Conservation (phyloP, 30 jellyfish, hydroid and myxozoan genomes). For the Aurelia aurita region DNA sequence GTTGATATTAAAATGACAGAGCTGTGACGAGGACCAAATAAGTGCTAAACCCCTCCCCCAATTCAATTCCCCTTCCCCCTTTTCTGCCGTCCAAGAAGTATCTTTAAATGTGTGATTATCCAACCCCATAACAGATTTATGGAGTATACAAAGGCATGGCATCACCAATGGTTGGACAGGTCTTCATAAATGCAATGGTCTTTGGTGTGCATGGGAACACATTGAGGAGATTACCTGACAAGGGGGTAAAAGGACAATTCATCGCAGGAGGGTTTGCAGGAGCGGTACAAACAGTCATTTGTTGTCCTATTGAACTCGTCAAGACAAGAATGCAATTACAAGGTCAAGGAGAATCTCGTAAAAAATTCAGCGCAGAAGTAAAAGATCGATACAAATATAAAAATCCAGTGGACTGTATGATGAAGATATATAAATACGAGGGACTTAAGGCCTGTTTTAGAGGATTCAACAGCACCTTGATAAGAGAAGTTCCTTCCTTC, state of each 20-base stretch:
- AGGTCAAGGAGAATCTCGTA: slow-evolving; percentile 63
- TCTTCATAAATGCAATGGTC: slow-evolving; percentile 73
- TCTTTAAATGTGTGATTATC: no score
- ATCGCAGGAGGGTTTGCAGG: slow-evolving; percentile 95
- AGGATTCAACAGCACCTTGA: slow-evolving; percentile 73
- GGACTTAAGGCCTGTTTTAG: slow-evolving; percentile 78
- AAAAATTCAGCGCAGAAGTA: background rate
- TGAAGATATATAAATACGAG: slow-evolving; percentile 43
- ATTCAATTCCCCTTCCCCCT: no score
- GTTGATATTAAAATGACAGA: no score
- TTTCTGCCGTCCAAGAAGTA: no score
- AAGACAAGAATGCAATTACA: slow-evolving; percentile 91
- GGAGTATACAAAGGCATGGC: slow-evolving; percentile 96
- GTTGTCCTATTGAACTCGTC: slow-evolving; percentile 84
- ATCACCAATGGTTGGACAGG: slow-evolving; percentile 87
- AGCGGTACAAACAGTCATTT: slow-evolving; percentile 63
- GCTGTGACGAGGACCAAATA: no score
- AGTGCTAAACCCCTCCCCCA: no score
- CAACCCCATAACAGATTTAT: slow-evolving; percentile 12
- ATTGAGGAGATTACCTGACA: slow-evolving; percentile 40
- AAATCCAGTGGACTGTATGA: slow-evolving; percentile 75
- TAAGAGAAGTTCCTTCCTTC: slow-evolving; percentile 90
- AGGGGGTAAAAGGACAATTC: slow-evolving; percentile 65
- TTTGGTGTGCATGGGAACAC: slow-evolving; percentile 92
- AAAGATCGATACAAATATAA: slow-evolving; percentile 23